Evolutionary conservation across 2,797 vertebrate genomes (phyloP), one percentile per base, ranked within the genome.

Genomic region (Hozukius guyotensis): DNA sequence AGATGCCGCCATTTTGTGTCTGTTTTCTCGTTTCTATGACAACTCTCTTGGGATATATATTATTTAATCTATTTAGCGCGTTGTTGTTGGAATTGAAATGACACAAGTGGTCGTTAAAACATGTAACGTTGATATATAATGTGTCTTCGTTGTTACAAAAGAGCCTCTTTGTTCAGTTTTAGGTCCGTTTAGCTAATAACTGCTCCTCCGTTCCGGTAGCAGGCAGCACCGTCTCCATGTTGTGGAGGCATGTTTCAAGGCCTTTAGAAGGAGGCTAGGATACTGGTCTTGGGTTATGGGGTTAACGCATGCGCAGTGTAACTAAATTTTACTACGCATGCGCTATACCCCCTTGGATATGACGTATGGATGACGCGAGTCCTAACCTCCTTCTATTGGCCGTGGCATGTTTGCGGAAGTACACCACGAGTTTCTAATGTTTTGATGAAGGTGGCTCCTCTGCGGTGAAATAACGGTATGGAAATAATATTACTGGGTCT

Each of bases 321-420:
- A 38, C 34, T 11, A 36, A 11, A 38, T 38, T 38, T 0, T 0
- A 38, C 5, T 38, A 5, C 13, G 36, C 36, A 38, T 38, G 36
- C 36, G 36, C 5, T 0, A 38, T 38, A 38, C 36, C 36, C 13
- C 34, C 11, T 2, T 0, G 1, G 13, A 38, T 38, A 6, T 38
- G 36, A 6, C 36, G 13, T 13, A 0, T 38, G 6, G 36, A 38
- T 38, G 36, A 38, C 36, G 36, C 36, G 13, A 6, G 4, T 6
- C 0, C 5, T 38, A 38, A 0, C 36, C 36, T 14, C 36, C 0
- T 38, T 14, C 13, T 0, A 38, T 38, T 6, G 12, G 12, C 36
- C 36, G 0, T 38, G 0, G 8, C 6, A 1, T 87, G 57, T 90
- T 84, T 86, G 62, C 83, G 88, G 90, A 93, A 84, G 81, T 84